A percentile compares a stretch with the other conserved stretches of the same genome.
These are phyloP conservation scores for Bugulina stolonifera DNA, from an alignment of 2,888 invertebrate species.

Conservation along the genomic window DNA sequence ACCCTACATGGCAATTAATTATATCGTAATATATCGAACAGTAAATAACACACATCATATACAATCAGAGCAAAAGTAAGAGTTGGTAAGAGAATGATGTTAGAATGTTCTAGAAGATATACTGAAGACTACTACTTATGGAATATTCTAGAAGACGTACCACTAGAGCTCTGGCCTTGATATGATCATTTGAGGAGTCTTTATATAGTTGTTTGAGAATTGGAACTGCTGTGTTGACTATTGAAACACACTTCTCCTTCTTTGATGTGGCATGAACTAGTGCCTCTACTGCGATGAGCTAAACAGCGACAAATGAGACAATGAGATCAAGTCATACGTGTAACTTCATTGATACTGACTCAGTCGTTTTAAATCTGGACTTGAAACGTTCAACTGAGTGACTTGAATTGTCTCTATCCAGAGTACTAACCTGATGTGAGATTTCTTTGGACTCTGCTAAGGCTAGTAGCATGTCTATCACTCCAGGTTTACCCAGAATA, in stretches of 20 bases:
- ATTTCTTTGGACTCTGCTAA: conserved; percentile 91
- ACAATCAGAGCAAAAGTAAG: no score
- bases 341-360: no score
- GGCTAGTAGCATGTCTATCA: conserved; percentile 89
- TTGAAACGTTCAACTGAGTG: no score
- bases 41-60: no score
- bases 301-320: conserved; percentile 41
- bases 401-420: no score
- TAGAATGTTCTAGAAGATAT: no score
- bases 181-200: conserved; percentile 78
- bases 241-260: conserved; percentile 87
- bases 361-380: no score
- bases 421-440: conserved; percentile 62
- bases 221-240: conserved; percentile 80
- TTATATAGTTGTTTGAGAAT: conserved; percentile 84
- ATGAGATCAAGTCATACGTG: background rate
- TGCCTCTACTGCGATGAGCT: conserved; percentile 92
- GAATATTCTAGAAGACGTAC: conserved; percentile 56
- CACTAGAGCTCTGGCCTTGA: conserved; percentile 62
- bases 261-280: conserved; percentile 93
- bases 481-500: conserved; percentile 60
- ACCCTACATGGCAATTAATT: conserved; percentile 62
- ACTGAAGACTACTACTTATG: no score
- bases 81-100: no score
- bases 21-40: no score